Evolutionary conservation across 2,113 vertebrate species (phyloP), one percentile per base, ranked within the genome.

Genomic region (Microcebus jonahi): DNA sequence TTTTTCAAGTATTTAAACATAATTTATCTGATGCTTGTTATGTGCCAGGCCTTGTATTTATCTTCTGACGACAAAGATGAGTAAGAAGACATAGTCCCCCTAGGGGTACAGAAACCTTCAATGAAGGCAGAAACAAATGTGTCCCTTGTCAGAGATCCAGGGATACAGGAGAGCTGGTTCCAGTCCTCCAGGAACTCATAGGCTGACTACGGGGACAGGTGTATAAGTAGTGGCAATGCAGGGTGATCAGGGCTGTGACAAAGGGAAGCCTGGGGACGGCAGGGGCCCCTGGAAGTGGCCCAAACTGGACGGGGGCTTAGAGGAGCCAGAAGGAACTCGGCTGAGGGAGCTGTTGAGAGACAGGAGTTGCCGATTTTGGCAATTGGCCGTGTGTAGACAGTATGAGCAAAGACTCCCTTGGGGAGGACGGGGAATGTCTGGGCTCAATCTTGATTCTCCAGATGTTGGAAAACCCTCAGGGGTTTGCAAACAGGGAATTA

Each of bases 1-100:
- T 57, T 90, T 94, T 84, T 55, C 71, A 80, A 81, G 39, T 39
- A 94, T 71, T 86, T 92, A 90, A 34, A 87, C n/a, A 59, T 79
- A 77, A 71, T 65, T 90, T 82, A 77, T 50, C 48, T 67, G 67
- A 83, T 8, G 21, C 12, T 67, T 81, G 14, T 85, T 50, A 15
- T 27, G 57, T 57, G n/a, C 39, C 82, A 91, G 59, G 31, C 1
- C 45, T 87, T 92, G 61, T 82, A 45, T 81, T 93, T 95, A 36
- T 70, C n/a, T 50, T 95, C 81, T 91, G 89, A 90, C 76, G 70
- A 82, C 29, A 91, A 29, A n/a, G 21, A 59, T 42, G 50, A 92
- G 34, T 68, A 68, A 10, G 34, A 68, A 10, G 34, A 59, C 36
- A 21, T 5, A 63, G 31, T 94, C 61, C 61, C 82, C n/a, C 42